These are phyloP conservation scores for Cassiopea xamachana DNA, from an alignment of 30 jellyfish, hydroid and myxozoan genomes.

Conservation along the genomic window DNA sequence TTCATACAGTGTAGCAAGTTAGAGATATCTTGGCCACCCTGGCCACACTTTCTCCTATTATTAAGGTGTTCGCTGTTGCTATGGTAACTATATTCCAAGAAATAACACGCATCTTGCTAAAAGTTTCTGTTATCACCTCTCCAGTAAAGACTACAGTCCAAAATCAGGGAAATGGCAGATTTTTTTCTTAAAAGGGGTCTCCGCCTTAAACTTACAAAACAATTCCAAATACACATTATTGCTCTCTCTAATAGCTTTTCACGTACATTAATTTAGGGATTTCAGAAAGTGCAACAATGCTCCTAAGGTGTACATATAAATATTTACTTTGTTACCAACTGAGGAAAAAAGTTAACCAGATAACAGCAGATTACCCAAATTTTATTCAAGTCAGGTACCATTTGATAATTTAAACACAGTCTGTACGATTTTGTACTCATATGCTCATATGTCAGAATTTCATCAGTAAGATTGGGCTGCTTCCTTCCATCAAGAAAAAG, in stretches of 20 bases:
- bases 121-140: not conserved
- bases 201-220: not conserved
- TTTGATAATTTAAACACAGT: slow-evolving; percentile 32
- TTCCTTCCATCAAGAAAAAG: slow-evolving; percentile 30
- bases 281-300: not conserved
- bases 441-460: slow-evolving; percentile 4
- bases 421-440: slow-evolving; percentile 28
- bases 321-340: slow-evolving; percentile 37
- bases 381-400: slow-evolving; percentile 48
- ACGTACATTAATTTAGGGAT: no score
- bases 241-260: not conserved
- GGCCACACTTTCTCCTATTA: not conserved
- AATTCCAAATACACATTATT: not conserved
- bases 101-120: not conserved
- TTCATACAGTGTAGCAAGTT: not conserved
- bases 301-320: not conserved
- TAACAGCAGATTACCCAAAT: slow-evolving; percentile 41
- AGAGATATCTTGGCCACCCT: not conserved
- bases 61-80: not conserved
- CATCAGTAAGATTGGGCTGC: slow-evolving; percentile 25
- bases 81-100: not conserved
- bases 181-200: not conserved
- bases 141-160: not conserved
- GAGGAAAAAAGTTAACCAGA: slow-evolving; percentile 57
- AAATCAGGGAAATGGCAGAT: not conserved